phyloP scores from a whole-genome alignment of 2,113 vertebrate species.

The Hucho hucho region DNA sequence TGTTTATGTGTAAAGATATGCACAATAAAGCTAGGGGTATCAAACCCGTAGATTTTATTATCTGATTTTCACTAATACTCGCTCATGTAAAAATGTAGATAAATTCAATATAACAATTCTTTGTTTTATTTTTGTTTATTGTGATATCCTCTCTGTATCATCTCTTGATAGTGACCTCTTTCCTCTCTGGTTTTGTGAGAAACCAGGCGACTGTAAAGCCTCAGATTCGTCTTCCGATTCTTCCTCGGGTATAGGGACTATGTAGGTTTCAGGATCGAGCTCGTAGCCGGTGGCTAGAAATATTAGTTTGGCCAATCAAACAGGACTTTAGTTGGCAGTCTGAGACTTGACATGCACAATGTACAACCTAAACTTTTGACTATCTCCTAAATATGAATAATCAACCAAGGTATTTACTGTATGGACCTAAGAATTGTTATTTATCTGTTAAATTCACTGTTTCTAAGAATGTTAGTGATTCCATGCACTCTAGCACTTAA shows the following conservation, averaged over 20 bases:
- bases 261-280: constrained; percentile 85
- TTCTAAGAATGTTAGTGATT: constrained; percentile 4
- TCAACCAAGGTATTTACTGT: neutral
- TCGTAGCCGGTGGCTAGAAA: constrained; percentile 90
- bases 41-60: constrained; percentile 65
- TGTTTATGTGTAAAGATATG: constrained; percentile 60
- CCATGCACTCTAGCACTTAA: neutral
- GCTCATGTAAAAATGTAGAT: constrained; percentile 36
- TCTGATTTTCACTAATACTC: constrained; percentile 38
- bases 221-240: constrained; percentile 82
- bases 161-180: constrained; percentile 84
- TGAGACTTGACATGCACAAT: constrained; percentile 55
- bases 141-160: constrained; percentile 71
- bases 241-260: constrained; percentile 89
- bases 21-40: constrained; percentile 68
- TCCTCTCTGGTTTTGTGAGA: constrained; percentile 79
- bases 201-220: constrained; percentile 74
- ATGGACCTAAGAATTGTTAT: neutral
- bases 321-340: constrained; percentile 70
- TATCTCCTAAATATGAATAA: neutral
- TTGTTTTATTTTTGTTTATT: constrained; percentile 61
- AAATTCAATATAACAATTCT: constrained; percentile 48
- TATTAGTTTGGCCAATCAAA: constrained; percentile 88
- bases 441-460: constrained; percentile 3
- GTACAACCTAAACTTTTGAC: constrained; percentile 50